A percentile compares a stretch with the other conserved stretches of the same genome.
These are phyloP conservation scores for Haliaeetus leucogaster DNA, from an alignment of 2,113 vertebrate genomes.

Conservation along the genomic window DNA sequence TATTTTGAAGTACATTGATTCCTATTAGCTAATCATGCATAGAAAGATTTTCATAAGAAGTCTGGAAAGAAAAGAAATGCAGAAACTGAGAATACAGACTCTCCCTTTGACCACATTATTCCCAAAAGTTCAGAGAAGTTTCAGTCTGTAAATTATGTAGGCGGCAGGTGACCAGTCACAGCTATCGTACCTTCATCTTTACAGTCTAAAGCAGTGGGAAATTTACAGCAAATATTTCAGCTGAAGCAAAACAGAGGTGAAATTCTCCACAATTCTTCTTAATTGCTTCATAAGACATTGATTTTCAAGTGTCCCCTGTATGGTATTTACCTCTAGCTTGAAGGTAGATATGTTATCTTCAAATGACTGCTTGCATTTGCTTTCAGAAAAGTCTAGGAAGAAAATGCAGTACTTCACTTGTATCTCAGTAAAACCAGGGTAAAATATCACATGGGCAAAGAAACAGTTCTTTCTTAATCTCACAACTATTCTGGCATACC, in stretches of 20 bases:
- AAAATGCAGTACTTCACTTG: not conserved
- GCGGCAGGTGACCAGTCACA: not conserved
- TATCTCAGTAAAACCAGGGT: not conserved
- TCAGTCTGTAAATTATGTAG: not conserved
- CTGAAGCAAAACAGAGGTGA: not conserved
- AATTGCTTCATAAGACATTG: not conserved
- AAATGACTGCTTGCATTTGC: not conserved
- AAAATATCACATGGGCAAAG: not conserved
- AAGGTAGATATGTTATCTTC: not conserved
- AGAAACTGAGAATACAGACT: not conserved
- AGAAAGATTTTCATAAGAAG: not conserved
- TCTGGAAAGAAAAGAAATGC: not conserved
- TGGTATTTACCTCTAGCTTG: not conserved
- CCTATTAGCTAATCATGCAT: not conserved
- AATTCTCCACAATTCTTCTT: not conserved
- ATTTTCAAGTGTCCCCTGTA: not conserved
- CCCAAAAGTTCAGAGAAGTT: not conserved
- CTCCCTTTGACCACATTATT: not conserved
- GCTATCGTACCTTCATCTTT: not conserved
- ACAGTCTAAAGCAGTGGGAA: not conserved
- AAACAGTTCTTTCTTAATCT: not conserved
- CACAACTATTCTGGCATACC: not conserved
- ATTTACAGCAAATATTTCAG: not conserved
- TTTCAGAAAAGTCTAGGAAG: not conserved
- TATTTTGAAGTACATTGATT: not conserved